A percentile compares a stretch with the other conserved stretches of the same genome.
Conservation (phyloP, 92 coral and sea anemone species). For the Chrysogorgia sp. region DNA sequence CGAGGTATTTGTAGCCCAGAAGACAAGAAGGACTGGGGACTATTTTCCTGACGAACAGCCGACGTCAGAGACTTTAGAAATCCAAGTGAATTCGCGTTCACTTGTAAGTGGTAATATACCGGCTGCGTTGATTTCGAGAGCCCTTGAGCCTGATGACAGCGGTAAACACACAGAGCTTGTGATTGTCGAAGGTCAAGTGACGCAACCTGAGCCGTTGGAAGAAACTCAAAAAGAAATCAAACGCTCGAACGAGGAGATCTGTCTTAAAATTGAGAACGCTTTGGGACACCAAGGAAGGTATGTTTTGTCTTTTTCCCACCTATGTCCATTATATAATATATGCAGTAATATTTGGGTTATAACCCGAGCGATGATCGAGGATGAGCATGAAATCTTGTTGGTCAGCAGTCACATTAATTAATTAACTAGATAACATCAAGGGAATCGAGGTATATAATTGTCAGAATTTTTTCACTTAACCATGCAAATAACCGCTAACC, state of each 20-base stretch:
- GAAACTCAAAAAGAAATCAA: constrained; percentile 77
- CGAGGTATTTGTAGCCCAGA: constrained; percentile 82
- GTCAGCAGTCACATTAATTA: too few species aligned
- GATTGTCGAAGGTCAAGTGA: constrained; percentile 57
- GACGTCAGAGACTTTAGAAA: constrained; percentile 17
- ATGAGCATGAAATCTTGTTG: too few species aligned
- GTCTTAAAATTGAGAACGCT: constrained; percentile 82
- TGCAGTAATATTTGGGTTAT: background rate
- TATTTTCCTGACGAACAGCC: constrained; percentile 64
- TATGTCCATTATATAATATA: background rate
- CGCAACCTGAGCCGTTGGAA: constrained; percentile 44
- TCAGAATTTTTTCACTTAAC: too few species aligned
- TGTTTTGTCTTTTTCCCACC: background rate
- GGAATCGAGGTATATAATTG: too few species aligned
- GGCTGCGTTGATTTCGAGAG: constrained; percentile 61
- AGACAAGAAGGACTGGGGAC: constrained; percentile 80
- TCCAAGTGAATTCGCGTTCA: constrained; percentile 24
- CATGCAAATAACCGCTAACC: too few species aligned
- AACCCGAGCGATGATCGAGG: too few species aligned
- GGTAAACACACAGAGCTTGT: constrained; percentile 70
- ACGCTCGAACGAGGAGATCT: constrained; percentile 84
- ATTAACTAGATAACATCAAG: too few species aligned
- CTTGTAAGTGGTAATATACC: constrained; percentile 24
- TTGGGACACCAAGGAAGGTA: constrained; percentile 56
- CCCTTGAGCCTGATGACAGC: constrained; percentile 74